Evolutionary conservation across 2,797 vertebrate genomes (phyloP).

Genomic region (Okamejei kenojei): DNA sequence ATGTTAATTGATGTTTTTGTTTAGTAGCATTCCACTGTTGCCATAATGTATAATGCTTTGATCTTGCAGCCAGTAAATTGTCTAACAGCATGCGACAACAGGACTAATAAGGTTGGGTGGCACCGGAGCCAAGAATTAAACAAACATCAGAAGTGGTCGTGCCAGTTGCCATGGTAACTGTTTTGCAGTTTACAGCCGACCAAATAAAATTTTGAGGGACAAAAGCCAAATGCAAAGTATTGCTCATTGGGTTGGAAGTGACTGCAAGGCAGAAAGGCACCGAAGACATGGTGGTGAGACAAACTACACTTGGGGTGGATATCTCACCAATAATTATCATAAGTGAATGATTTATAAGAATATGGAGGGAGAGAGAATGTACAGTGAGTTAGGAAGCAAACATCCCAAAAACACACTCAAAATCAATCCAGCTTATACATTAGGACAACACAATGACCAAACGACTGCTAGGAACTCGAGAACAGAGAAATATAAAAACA

Average conservation of each 20-base stretch:
- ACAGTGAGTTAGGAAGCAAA: neutral
- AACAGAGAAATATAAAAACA: neutral
- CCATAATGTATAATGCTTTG: neutral
- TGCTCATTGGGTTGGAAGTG: neutral
- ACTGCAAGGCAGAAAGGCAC: neutral
- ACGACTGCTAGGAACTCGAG: neutral
- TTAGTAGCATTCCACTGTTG: neutral
- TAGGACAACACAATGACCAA: neutral
- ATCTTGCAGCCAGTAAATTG: conserved; percentile 4
- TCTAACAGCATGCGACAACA: conserved; percentile 17
- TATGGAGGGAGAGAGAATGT: neutral
- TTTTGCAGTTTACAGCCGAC: neutral
- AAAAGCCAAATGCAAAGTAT: neutral
- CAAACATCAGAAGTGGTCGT: neutral
- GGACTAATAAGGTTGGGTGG: neutral
- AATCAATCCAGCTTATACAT: neutral
- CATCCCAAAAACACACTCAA: neutral
- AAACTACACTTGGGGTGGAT: neutral
- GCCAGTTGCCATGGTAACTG: neutral
- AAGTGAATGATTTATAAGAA: neutral
- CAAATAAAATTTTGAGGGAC: neutral
- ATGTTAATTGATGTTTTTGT: neutral
- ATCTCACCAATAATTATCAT: neutral
- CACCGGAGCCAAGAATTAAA: neutral
- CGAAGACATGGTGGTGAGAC: neutral